Conservation (phyloP, 1,140 invertebrate genomes). For the Sitophilus oryzae region DNA sequence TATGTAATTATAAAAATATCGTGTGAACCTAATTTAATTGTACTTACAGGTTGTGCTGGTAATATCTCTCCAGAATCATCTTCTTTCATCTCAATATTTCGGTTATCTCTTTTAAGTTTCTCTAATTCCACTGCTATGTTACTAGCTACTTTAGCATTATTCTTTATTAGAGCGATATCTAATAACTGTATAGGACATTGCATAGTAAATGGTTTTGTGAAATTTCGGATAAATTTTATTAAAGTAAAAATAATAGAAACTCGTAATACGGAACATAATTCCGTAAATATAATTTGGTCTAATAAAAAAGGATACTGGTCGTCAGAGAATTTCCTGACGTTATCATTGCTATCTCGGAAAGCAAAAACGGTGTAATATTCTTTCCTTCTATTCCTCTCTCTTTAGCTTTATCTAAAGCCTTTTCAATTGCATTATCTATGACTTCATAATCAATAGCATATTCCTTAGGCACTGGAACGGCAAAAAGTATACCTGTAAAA, state of each 20-base stretch:
- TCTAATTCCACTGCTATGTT: slow-evolving; percentile 65
- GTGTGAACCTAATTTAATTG: neutral
- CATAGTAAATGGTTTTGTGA: neutral
- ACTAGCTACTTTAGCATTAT: slow-evolving; percentile 82
- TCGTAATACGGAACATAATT: too few relatives aligned
- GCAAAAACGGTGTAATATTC: slow-evolving; percentile 87
- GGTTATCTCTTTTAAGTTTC: slow-evolving; percentile 13
- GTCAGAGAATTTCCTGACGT: slow-evolving; percentile 75
- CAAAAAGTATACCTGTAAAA: slow-evolving; percentile 66
- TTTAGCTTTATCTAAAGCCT: slow-evolving; percentile 64
- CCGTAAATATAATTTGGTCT: too few relatives aligned
- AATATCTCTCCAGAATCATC: neutral
- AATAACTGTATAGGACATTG: slow-evolving; percentile 25
- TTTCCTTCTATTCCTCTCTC: slow-evolving; percentile 68
- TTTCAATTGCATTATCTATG: slow-evolving; percentile 65
- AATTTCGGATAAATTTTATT: slow-evolving; percentile 6
- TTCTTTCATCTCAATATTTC: neutral
- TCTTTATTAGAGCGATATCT: slow-evolving; percentile 87
- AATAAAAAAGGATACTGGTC: slow-evolving; percentile 60
- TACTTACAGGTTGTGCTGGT: slow-evolving; percentile 18
- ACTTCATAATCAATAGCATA: slow-evolving; percentile 54
- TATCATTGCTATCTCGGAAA: slow-evolving; percentile 67
- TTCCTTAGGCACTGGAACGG: slow-evolving; percentile 81
- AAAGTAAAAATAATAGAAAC: neutral
- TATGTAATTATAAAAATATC: neutral